Percentiles rank a stretch among this genome's conserved stretches.
phyloP scores from a whole-genome alignment of 2,888 invertebrate genomes.

The Mythimna albipuncta region DNA sequence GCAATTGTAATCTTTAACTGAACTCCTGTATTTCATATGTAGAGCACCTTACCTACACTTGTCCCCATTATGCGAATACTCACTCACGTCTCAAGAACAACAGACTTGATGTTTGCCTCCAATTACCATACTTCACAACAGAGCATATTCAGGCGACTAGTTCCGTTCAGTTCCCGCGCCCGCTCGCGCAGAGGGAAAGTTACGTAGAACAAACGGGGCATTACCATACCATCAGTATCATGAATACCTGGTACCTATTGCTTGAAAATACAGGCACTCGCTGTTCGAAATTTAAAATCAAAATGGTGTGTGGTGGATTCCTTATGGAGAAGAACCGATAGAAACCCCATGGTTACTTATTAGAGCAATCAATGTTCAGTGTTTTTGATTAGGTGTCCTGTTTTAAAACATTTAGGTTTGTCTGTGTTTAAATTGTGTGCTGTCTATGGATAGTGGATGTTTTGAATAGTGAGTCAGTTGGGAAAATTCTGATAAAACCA shows the following conservation, averaged over 20 bases:
- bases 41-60: not conserved
- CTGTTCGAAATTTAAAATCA: conserved; percentile 1
- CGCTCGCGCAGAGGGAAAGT: conserved; percentile 24
- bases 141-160: conserved; percentile 1
- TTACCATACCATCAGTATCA: not conserved
- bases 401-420: not conserved
- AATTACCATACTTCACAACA: conserved; percentile 42
- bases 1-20: too few species aligned
- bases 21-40: not conserved
- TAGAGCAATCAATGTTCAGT: not conserved
- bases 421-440: not conserved
- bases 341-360: too few species aligned
- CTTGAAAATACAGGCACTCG: conserved; percentile 6
- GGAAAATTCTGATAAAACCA: too few species aligned
- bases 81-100: conserved; percentile 6
- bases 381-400: conserved; percentile 1
- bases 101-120: conserved; percentile 3
- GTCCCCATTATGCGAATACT: not conserved
- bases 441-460: too few species aligned
- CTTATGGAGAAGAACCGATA: too few species aligned
- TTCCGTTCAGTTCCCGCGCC: conserved; percentile 7
- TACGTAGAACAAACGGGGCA: not conserved
- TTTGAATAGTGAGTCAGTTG: not conserved
- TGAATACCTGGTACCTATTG: conserved; percentile 6
- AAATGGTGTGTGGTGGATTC: too few species aligned